Conservation (phyloP, 2,113 vertebrate species). For the Semnornis frantzii region DNA sequence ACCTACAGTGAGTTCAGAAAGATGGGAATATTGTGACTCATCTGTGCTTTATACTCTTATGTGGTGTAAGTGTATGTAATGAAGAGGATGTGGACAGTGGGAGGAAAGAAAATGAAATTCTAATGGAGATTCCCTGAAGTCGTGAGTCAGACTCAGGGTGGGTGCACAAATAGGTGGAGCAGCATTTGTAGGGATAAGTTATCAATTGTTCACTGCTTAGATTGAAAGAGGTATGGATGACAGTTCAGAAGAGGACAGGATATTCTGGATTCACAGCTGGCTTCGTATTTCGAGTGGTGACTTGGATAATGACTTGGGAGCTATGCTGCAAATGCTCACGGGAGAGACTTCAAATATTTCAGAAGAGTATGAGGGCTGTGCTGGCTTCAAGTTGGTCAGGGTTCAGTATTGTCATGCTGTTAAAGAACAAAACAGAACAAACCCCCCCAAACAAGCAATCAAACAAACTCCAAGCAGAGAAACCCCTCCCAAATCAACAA, state of each 20-base stretch:
- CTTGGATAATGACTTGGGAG: background rate
- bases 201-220: background rate
- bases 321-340: background rate
- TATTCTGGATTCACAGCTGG: background rate
- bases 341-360: background rate
- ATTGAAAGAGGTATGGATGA: background rate
- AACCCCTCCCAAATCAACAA: too few species aligned
- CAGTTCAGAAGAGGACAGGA: background rate
- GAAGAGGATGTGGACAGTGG: background rate
- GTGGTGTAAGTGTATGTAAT: fast-evolving
- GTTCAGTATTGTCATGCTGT: background rate
- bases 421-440: background rate
- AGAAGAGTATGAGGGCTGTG: background rate
- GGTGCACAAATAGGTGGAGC: background rate
- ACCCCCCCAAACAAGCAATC: too few species aligned
- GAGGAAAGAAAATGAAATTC: background rate
- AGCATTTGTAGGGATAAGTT: background rate
- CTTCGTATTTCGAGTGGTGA: background rate
- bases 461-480: too few species aligned
- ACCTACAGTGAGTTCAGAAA: background rate
- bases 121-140: background rate
- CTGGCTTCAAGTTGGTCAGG: background rate
- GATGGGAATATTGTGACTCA: background rate
- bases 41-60: background rate
- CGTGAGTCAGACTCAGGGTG: background rate